Base-by-base conservation (phyloP, 2,888 invertebrate genomes). In the Empis stercorea region DNA sequence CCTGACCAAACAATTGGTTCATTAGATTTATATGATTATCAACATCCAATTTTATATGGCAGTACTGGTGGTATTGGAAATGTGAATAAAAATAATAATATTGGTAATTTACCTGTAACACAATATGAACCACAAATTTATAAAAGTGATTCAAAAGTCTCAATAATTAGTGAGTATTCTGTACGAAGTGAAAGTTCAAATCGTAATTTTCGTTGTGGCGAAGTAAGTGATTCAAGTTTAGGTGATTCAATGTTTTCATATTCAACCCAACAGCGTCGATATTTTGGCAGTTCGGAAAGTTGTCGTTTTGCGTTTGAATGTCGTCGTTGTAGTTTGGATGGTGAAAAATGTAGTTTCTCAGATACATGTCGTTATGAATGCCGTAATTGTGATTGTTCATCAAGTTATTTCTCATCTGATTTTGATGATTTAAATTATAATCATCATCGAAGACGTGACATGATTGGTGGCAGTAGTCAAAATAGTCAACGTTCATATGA, bases 291-390 rank as follows among this genome's bases (percentile, higher is more conserved):
- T 52, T 63, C 68, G 0, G 69, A 70, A 47, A 68, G 68, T 48
- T 68, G 67, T 50, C 63, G 68, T 23, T 63, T 68, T 47, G 66
- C 59, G 7, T 68, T 64, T 48, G 69, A 70, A 37, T 68, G 69
- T 45, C 54, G 68, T 1, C 65, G 69, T 4, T 69, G 69, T 51
- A 68, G 68, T 41, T 50, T 67, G 47, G 69, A 70, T 48, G 57
- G 54, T 3, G 68, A 67, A 9, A 68, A 68, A 52, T 68, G 67
- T 52, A 64, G 62, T 48, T 68, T 63, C 46, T 68, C 69, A 9
- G 69, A 69, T 48, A 69, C 63, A 20, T 68, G 69, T 47, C 64
- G 65, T 3, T 67, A 66, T 32, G 68, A 69, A 52, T 70, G 68
- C 46, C 58, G 64, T 10, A 67, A 70, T 34, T 70, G 70, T 46